phyloP scores from a whole-genome alignment of 2,797 vertebrate species.

The Caiman crocodilus region DNA sequence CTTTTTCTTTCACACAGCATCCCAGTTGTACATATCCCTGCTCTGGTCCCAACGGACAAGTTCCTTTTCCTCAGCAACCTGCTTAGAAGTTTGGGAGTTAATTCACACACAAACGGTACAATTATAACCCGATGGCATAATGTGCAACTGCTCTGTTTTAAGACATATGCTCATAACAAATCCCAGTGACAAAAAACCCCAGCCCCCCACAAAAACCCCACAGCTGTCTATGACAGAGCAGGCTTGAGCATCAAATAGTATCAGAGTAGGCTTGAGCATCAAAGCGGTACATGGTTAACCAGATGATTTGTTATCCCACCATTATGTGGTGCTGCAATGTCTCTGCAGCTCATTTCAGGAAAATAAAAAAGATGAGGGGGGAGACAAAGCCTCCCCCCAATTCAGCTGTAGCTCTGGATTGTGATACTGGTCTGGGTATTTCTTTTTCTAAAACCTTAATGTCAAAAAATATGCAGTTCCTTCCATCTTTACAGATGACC shows the following conservation, averaged over 20 bases:
- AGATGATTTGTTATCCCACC: too few relatives aligned
- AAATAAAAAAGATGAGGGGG: neutral
- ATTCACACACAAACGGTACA: neutral
- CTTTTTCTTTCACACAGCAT: neutral
- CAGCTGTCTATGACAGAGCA: rapidly evolving
- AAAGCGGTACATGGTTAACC: neutral
- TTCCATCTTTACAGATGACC: neutral
- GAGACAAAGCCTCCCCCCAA: neutral
- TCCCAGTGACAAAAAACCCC: neutral
- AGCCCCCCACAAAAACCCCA: rapidly evolving
- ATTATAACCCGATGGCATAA: neutral
- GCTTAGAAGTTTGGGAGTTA: neutral
- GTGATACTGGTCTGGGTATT: neutral
- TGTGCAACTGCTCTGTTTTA: neutral
- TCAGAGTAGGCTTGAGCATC: rapidly evolving
- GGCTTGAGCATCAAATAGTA: too few relatives aligned
- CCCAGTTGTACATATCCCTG: neutral
- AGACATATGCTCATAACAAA: neutral
- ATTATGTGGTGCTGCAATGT: neutral
- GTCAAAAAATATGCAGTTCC: neutral
- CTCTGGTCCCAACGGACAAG: neutral
- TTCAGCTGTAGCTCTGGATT: too few relatives aligned
- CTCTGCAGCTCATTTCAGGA: neutral
- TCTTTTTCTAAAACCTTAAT: neutral
- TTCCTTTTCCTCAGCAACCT: neutral